A percentile compares a stretch with the other conserved stretches of the same genome.
Conservation (phyloP, 2,888 invertebrate species). For the Tipula helvola region DNA sequence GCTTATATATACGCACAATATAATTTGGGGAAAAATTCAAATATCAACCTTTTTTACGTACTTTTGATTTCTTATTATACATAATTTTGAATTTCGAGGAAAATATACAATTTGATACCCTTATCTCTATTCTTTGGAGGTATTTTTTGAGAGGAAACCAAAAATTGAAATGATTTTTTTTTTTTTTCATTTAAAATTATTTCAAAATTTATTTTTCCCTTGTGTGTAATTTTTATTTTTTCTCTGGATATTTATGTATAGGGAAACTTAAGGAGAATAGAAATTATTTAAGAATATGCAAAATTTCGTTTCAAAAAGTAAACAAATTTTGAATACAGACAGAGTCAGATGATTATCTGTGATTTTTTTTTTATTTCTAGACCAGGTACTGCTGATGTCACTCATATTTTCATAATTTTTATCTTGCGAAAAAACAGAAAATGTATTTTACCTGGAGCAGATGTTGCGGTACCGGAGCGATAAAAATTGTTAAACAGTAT, state of each 20-base stretch:
- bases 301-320: neutral
- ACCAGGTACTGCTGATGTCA: neutral
- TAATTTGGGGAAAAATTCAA: neutral
- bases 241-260: neutral
- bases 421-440: neutral
- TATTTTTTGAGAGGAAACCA: neutral
- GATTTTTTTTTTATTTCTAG: neutral
- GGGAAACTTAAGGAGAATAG: neutral
- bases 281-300: neutral
- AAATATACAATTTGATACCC: neutral
- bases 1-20: neutral
- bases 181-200: neutral
- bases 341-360: neutral
- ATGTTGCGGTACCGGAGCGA: neutral
- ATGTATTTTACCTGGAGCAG: neutral
- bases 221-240: neutral
- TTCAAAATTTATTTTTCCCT: neutral
- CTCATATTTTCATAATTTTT: neutral
- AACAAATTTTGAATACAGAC: neutral
- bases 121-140: neutral
- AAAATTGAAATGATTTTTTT: neutral
- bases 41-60: neutral
- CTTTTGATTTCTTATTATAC: neutral
- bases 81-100: neutral
- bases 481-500: too few species aligned